These are phyloP conservation scores for Eleutherodactylus coqui DNA, from an alignment of 2,797 vertebrate species.

Conservation along the genomic window DNA sequence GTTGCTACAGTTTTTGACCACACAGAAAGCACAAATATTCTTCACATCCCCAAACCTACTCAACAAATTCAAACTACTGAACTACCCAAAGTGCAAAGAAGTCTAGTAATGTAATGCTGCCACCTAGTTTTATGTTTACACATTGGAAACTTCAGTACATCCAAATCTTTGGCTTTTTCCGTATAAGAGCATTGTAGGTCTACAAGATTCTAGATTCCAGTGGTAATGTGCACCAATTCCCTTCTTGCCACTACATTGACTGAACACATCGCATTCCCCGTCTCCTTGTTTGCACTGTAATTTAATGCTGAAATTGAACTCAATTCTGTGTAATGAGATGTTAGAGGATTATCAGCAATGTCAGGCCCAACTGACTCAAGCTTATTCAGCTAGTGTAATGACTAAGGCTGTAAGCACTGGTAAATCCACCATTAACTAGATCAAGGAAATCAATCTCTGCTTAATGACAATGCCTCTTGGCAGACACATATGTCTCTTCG, in stretches of 20 bases:
- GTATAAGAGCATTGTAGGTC: not conserved
- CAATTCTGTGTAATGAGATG: slow-evolving; percentile 65
- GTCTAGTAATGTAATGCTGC: not conserved
- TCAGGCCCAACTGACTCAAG: slow-evolving; percentile 61
- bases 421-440: slow-evolving; percentile 64
- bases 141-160: not conserved
- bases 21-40: not conserved
- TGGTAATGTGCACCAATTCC: slow-evolving; percentile 37
- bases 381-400: slow-evolving; percentile 62
- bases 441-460: slow-evolving; percentile 61
- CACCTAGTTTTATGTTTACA: not conserved
- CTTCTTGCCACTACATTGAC: slow-evolving; percentile 46
- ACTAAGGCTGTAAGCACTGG: slow-evolving; percentile 62
- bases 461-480: slow-evolving; percentile 56
- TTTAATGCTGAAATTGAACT: slow-evolving; percentile 63
- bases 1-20: not conserved
- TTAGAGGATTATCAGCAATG: slow-evolving; percentile 63
- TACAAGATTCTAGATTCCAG: not conserved
- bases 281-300: slow-evolving; percentile 59
- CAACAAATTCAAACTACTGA: not conserved
- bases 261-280: slow-evolving; percentile 49
- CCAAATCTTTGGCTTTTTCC: not conserved
- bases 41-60: not conserved
- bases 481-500: slow-evolving; percentile 55
- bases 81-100: not conserved